Evolutionary conservation across 2,888 invertebrate species (phyloP).

Genomic region (Blastobasis lacticolella): DNA sequence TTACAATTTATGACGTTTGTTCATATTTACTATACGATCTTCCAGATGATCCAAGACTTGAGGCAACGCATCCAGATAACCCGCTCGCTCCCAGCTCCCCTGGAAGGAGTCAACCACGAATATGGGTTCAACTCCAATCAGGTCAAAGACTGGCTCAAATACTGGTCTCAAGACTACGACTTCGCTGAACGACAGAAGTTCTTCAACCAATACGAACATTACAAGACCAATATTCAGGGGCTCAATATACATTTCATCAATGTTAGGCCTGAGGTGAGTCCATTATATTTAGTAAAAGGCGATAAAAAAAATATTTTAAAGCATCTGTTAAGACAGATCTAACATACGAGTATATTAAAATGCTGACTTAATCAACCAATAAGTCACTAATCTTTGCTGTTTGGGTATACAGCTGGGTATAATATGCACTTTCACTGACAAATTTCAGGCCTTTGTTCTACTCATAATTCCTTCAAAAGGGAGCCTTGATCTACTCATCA

Average conservation of each 20-base stretch:
- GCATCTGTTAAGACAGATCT: too few species aligned
- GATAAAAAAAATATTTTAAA: too few species aligned
- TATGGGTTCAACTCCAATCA: conserved; percentile 87
- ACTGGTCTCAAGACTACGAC: neutral
- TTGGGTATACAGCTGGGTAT: too few species aligned
- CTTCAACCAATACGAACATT: neutral
- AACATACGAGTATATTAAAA: too few species aligned
- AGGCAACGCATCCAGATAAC: conserved; percentile 17
- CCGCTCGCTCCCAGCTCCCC: conserved; percentile 47
- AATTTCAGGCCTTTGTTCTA: too few species aligned
- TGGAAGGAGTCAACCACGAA: conserved; percentile 77
- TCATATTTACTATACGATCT: too few species aligned
- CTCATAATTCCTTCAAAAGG: too few species aligned
- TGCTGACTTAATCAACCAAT: too few species aligned
- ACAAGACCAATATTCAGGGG: conserved; percentile 51
- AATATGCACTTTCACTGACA: too few species aligned
- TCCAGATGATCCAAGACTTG: conserved; percentile 27
- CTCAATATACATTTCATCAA: conserved; percentile 84
- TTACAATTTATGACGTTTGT: too few species aligned
- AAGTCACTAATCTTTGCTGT: too few species aligned
- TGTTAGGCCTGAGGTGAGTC: conserved; percentile 69
- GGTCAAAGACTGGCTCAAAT: conserved; percentile 40
- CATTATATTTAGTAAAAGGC: conserved; percentile 8
- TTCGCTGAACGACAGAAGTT: neutral
- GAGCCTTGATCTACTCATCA: too few species aligned